Evolutionary conservation across 2,888 invertebrate genomes (phyloP), one percentile per base, ranked within the genome.

Genomic region (Muschampia plurimacula): DNA sequence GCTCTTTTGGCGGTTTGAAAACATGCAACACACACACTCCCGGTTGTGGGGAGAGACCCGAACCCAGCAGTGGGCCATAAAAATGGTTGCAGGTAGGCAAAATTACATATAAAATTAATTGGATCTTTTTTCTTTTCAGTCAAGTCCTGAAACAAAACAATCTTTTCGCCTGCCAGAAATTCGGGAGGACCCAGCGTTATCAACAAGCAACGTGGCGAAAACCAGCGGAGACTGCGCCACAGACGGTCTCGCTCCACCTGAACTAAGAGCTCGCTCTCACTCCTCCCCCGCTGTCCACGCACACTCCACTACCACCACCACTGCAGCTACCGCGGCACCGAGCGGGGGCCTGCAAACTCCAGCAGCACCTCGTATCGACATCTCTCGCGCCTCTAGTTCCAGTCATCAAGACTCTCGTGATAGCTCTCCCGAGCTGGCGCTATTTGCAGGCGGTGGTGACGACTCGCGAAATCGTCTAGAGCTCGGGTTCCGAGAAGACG

Each of bases 381-480:
- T 98, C 86, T 98, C 98, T 78, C 96, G 98, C 79, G 98, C 98
- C 6, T 97, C 97, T 84, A 97, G 97, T 87, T 97, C 98, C 73
- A 97, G 97, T 52, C 97, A 98, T 82, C 97, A 98, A 85, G 97
- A 98, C 85, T 97, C 97, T 81, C 96, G 97, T 65, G 97, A 97
- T 83, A 97, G 97, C 83, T 97, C 97, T 66, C 98, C 98, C 1
- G 98, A 98, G 86, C 95, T 97, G 85, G 98, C 98, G 77, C 96
- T 97, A 78, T 96, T 97, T 84, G 96, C 96, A 85, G 95, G 95
- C 83, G 80, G 80, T 44, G 82, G 82, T 5, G 87, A 85, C 55
- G 88, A 86, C 73, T 76, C 82, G 22, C 83, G 83, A 52, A 81
- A 82, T 39, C 84, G 85, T 69, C 90, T 95, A 76, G 94, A 90